These are phyloP conservation scores for Neolamprologus modestus DNA, from an alignment of 2,113 vertebrate genomes.

Conservation along the genomic window DNA sequence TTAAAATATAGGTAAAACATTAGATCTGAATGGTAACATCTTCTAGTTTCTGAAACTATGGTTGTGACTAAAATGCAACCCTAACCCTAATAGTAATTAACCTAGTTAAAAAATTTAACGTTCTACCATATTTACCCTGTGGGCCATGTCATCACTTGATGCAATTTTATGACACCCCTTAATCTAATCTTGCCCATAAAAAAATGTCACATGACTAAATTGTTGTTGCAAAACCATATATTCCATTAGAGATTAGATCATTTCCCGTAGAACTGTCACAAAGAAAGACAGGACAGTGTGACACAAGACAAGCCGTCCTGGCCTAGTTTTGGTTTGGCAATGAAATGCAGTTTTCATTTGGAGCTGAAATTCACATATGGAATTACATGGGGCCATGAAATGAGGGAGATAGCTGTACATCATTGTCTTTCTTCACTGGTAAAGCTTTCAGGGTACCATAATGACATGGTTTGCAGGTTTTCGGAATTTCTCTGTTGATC, in stretches of 20 bases:
- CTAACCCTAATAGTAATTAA: neutral
- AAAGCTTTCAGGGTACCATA: slow-evolving; percentile 2
- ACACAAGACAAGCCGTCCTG: neutral
- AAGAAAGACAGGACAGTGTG: neutral
- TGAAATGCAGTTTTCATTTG: slow-evolving; percentile 9
- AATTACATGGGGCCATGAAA: neutral
- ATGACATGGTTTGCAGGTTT: neutral
- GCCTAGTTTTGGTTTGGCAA: neutral
- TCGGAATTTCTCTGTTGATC: slow-evolving; percentile 9
- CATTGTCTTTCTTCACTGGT: neutral
- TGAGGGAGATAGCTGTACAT: neutral
- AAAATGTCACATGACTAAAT: neutral
- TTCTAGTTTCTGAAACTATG: neutral
- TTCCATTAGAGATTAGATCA: neutral
- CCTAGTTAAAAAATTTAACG: neutral
- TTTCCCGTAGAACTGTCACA: neutral
- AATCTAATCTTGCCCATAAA: neutral
- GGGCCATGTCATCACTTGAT: neutral
- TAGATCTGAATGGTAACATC: neutral
- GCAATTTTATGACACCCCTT: neutral
- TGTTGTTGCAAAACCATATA: neutral
- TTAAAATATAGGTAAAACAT: neutral
- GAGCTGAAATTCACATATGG: slow-evolving; percentile 22
- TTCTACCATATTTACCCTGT: neutral
- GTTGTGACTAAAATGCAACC: neutral